Base-by-base conservation (phyloP, 2,888 invertebrate species). In the Molorchus minor region DNA sequence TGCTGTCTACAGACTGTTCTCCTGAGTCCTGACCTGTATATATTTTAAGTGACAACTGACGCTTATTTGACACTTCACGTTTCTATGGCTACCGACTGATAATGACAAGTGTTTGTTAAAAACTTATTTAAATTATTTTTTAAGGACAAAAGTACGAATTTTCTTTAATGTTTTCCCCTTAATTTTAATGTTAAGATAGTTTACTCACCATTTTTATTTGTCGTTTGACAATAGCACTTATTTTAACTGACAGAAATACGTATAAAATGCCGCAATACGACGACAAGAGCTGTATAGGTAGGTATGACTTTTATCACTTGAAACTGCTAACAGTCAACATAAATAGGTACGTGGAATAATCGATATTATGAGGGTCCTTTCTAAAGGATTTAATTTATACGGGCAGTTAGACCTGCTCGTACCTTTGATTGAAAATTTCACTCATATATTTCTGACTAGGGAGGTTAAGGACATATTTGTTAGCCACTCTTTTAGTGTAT, bases 311-410 rank as follows among this genome's bases (percentile, higher is more conserved):
- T 51, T 52, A 30, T 41, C 52, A 52, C 40, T 52, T 52, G 35
- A 35, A 36, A 36, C 47, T 29, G 12, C 30, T 25, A 35, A 38
- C 21, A 47, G 47, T 47, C 46, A 40, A 46, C 40, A 56, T 21
- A 56, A 47, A 46, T 19, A 20, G 33, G 33, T 52, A 47, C 13
- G 4, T 29, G 58, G 65, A 65, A 62, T 65, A 74, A 77, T 76
- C 76, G 64, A 77, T 78, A 77, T 55, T 46, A 80, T 81, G 81
- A 78, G 71, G 64, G 72, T 81, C 30, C 75, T 73, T 67, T 78
- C 74, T 67, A 75, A 71, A 46, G 81, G 81, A 47, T 80, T 79
- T 59, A 81, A 81, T 74, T 71, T 80, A 52, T 80, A 79, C 71
- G 74, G 75, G 29, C 80, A 81, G 63, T 55, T 71, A 30, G 58